phyloP scores from a whole-genome alignment of 2,888 invertebrate species.

The Caenorhabditis afra region DNA sequence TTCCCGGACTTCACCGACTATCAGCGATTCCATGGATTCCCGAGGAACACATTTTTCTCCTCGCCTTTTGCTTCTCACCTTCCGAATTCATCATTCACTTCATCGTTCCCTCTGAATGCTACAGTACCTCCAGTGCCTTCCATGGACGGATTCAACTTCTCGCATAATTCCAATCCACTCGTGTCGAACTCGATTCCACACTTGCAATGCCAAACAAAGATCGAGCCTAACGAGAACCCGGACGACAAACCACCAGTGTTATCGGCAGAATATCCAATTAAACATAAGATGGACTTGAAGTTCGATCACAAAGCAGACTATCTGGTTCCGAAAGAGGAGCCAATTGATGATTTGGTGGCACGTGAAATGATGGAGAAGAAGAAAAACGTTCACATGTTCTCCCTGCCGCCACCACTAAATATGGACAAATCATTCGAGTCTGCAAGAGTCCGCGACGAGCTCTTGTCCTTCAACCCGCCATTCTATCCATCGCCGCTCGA shows the following conservation, averaged over 20 bases:
- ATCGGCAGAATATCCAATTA: slow-evolving; percentile 28
- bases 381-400: neutral
- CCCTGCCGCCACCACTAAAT: neutral
- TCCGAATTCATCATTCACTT: slow-evolving; percentile 13
- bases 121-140: slow-evolving; percentile 17
- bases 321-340: slow-evolving; percentile 12
- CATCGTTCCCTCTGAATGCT: slow-evolving; percentile 25
- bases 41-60: slow-evolving; percentile 23
- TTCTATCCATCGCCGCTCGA: slow-evolving; percentile 28
- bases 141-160: slow-evolving; percentile 45
- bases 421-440: slow-evolving; percentile 22
- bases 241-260: slow-evolving; percentile 51
- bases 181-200: neutral
- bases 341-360: neutral
- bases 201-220: neutral
- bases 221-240: neutral
- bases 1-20: slow-evolving; percentile 54
- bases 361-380: neutral
- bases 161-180: slow-evolving; percentile 15
- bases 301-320: slow-evolving; percentile 1
- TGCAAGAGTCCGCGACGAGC: slow-evolving; percentile 24
- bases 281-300: slow-evolving; percentile 14
- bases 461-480: slow-evolving; percentile 7
- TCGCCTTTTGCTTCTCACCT: slow-evolving; percentile 33
- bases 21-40: slow-evolving; percentile 48